These are phyloP conservation scores for Orientallactaga sibirica DNA, from an alignment of 2,797 vertebrate species.

Conservation along the genomic window DNA sequence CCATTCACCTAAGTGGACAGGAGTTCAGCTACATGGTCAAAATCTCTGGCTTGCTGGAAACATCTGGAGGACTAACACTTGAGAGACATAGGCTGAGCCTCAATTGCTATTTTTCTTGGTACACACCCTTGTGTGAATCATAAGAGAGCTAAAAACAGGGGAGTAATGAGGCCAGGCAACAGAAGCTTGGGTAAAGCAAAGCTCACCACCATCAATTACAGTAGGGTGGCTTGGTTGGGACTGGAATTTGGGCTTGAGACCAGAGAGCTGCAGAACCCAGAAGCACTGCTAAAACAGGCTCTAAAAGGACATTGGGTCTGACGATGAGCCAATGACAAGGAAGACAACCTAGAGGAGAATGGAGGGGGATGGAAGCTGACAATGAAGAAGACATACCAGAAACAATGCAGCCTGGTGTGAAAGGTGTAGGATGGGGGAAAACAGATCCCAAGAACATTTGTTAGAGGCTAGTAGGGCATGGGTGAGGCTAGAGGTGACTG, in stretches of 20 bases:
- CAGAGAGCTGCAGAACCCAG: not conserved
- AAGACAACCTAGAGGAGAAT: not conserved
- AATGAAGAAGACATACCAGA: not conserved
- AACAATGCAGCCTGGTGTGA: not conserved
- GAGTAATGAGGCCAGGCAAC: not conserved
- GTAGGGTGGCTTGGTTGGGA: not conserved
- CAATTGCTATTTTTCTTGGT: slow-evolving; percentile 64
- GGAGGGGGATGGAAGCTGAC: not conserved
- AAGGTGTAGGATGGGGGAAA: not conserved
- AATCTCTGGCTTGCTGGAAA: slow-evolving; percentile 57
- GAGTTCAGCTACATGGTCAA: slow-evolving; percentile 29
- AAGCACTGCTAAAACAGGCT: not conserved
- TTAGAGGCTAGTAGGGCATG: not conserved
- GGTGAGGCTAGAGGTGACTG: not conserved
- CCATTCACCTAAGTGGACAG: not conserved
- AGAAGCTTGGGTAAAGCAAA: not conserved
- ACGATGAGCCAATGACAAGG: not conserved
- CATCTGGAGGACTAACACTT: slow-evolving; percentile 60
- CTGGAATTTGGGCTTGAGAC: not conserved
- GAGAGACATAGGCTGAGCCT: slow-evolving; percentile 53
- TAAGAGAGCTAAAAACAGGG: slow-evolving; percentile 35
- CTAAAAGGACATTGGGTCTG: not conserved
- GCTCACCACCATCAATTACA: not conserved
- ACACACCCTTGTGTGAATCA: slow-evolving; percentile 37
- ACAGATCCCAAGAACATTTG: not conserved